Percentiles rank a stretch among this genome's conserved stretches.
These are phyloP conservation scores for Danaus melanippus DNA, from an alignment of 1,140 invertebrate genomes.

Conservation along the genomic window DNA sequence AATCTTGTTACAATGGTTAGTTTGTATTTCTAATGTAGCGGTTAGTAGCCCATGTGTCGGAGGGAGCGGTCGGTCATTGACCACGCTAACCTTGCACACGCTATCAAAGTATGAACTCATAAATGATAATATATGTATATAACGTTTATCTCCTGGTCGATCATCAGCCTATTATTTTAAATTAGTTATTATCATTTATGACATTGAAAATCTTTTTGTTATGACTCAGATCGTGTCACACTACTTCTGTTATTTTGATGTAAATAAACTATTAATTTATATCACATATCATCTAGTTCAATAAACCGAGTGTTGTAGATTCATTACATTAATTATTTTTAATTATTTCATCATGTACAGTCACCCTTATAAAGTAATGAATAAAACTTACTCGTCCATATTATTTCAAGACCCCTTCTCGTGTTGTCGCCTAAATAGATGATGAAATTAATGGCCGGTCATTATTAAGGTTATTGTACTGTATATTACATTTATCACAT, in stretches of 20 bases:
- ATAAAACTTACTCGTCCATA: conserved; percentile 12
- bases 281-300: too few species aligned
- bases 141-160: too few species aligned
- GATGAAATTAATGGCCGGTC: too few species aligned
- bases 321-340: conserved; percentile 23
- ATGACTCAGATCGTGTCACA: too few species aligned
- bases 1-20: not conserved
- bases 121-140: too few species aligned
- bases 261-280: too few species aligned
- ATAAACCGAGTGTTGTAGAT: conserved; percentile 4
- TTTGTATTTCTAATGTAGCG: conserved; percentile 19
- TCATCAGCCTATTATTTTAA: too few species aligned
- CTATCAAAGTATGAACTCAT: conserved; percentile 14
- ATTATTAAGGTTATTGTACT: too few species aligned
- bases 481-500: too few species aligned
- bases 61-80: conserved; percentile 16
- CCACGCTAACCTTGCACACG: conserved; percentile 22
- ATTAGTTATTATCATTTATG: too few species aligned
- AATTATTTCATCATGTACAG: conserved; percentile 23
- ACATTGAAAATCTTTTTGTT: too few species aligned
- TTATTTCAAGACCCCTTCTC: conserved; percentile 11
- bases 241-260: too few species aligned
- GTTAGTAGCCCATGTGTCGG: conserved; percentile 19
- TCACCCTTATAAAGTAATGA: conserved; percentile 9
- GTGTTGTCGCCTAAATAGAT: conserved; percentile 4